Evolutionary conservation across 2,113 vertebrate genomes (phyloP), one percentile per base, ranked within the genome.

Genomic region (Cochlearius cochlearius): DNA sequence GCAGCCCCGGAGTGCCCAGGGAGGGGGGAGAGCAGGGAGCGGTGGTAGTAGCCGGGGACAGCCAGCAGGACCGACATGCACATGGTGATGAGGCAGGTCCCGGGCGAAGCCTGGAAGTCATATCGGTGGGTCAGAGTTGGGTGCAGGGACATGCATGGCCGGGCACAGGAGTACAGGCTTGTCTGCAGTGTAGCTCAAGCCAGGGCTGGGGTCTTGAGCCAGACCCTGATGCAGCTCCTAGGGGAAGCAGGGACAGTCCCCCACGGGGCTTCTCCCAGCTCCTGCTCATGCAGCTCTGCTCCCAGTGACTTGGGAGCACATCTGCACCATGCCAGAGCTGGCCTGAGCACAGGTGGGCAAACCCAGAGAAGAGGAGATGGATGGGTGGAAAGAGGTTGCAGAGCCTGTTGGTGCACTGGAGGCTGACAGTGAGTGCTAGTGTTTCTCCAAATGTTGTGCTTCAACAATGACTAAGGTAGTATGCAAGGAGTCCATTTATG

Each of bases 11-110:
- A 41, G 32, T 30, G 22, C 15, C 14, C 2, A 4, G 34, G 29
- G 10, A 49, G 3, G 2, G 2, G 12, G 8, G 7, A 71, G 7
- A 93, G 15, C 34, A 23, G 41, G 38, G 10, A 83, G 34, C 15
- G 45, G 27, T 14, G 20, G 19, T 19, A 19, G 50, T 8, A 80
- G 36, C 20, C 7, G 4, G 43, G 15, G 50, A 38, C 19, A 56
- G 29, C 4, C 39, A 50, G 47, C 9, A 39, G 43, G 18, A 49
- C 4, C 0, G 0, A 38, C 15, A 15, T 0, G 5, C 27, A 36
- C 0, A 0, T 13, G 21, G 41, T 53, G n/a, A 25, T 41, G 11
- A 64, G 19, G 21, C 9, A 62, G 19, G 17, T 68, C 15, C 47
- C 18, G 30, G 15, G 30, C 1, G 0, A 53, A 88, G 58, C 15